phyloP scores from a whole-genome alignment of 2,888 invertebrate genomes.

The Chironomus tentans region DNA sequence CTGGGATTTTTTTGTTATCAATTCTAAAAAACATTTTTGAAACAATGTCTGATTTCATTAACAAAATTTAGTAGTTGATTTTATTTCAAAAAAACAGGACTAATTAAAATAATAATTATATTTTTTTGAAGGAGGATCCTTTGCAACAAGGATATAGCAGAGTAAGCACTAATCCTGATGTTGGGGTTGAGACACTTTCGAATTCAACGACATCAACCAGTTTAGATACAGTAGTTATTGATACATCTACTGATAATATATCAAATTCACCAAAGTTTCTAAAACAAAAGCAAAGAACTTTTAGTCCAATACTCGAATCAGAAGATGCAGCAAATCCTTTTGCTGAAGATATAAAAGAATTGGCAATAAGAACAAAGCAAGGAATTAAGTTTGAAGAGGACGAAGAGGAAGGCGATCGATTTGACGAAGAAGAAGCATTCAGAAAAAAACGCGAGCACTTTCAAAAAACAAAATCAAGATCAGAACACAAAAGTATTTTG shows the following conservation, averaged over 20 bases:
- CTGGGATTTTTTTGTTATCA: neutral
- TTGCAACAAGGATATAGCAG: slow-evolving; percentile 39
- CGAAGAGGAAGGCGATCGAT: slow-evolving; percentile 29
- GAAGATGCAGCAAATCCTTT: slow-evolving; percentile 24
- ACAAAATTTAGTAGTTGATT: neutral
- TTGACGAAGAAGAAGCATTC: slow-evolving; percentile 41
- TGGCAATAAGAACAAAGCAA: slow-evolving; percentile 13
- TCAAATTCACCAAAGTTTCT: slow-evolving; percentile 16
- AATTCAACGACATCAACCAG: slow-evolving; percentile 54
- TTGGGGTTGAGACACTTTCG: slow-evolving; percentile 45
- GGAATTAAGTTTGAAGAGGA: slow-evolving; percentile 37
- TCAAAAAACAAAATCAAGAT: slow-evolving; percentile 40
- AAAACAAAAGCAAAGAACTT: slow-evolving; percentile 9
- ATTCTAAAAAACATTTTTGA: neutral
- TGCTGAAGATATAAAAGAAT: slow-evolving; percentile 21
- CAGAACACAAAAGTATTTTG: slow-evolving; percentile 41
- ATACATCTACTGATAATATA: slow-evolving; percentile 27
- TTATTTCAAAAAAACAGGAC: neutral
- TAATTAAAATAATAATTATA: neutral
- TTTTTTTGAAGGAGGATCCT: slow-evolving; percentile 30
- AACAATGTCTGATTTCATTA: neutral
- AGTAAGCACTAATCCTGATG: slow-evolving; percentile 32
- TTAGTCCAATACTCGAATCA: slow-evolving; percentile 28
- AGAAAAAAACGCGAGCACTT: slow-evolving; percentile 40
- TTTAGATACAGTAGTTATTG: slow-evolving; percentile 42